These are phyloP conservation scores for Numenius phaeopus DNA, from an alignment of 2,797 vertebrate genomes.

Conservation along the genomic window DNA sequence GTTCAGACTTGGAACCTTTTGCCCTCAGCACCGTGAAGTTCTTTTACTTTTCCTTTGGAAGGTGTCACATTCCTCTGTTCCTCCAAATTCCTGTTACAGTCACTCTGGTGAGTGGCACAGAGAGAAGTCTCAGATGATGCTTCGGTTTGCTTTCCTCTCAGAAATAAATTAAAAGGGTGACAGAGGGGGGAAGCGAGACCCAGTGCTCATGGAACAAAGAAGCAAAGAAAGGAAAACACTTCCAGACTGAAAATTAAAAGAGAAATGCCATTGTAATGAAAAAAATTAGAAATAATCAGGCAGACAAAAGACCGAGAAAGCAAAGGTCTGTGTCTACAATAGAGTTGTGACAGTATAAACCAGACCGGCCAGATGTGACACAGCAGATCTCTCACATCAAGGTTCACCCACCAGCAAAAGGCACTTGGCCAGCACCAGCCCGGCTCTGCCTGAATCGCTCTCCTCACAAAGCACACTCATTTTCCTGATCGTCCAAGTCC, in stretches of 20 bases:
- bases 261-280: background rate
- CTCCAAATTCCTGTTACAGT: background rate
- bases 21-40: background rate
- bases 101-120: background rate
- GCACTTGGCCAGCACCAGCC: background rate
- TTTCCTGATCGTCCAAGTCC: conserved; percentile 36
- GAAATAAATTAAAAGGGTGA: background rate
- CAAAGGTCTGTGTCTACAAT: background rate
- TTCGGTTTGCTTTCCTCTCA: background rate
- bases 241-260: background rate
- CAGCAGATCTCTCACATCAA: accelerated
- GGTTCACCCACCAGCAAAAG: background rate
- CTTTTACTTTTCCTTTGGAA: background rate
- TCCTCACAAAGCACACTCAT: conserved; percentile 54
- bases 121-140: background rate
- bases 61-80: background rate
- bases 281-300: background rate
- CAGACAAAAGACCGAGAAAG: background rate
- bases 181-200: background rate
- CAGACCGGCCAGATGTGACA: background rate
- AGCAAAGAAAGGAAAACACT: background rate
- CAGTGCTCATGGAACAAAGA: background rate
- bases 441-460: background rate
- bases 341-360: background rate
- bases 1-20: background rate